These are phyloP conservation scores for Drosophila auraria DNA, from an alignment of 1,140 invertebrate genomes.

Conservation along the genomic window DNA sequence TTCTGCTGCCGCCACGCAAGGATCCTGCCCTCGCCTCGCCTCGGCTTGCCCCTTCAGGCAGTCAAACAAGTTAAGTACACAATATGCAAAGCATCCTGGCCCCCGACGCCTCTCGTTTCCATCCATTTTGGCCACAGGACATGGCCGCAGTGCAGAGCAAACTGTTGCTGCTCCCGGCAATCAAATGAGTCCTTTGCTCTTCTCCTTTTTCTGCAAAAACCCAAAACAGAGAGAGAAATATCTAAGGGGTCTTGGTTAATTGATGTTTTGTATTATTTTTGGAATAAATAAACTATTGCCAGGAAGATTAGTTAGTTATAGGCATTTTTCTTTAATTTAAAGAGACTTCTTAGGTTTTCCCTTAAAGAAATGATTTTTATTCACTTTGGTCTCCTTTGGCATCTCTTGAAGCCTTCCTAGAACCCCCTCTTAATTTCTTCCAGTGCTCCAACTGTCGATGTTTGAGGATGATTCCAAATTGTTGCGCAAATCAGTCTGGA, in stretches of 20 bases:
- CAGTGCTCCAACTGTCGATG: slow-evolving; percentile 32
- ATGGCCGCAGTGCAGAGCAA: slow-evolving; percentile 61
- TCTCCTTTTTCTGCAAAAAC: background rate
- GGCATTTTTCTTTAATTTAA: too few relatives aligned
- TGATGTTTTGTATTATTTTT: background rate
- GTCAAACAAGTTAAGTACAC: slow-evolving; percentile 64
- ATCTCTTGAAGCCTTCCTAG: too few relatives aligned
- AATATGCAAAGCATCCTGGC: slow-evolving; percentile 56
- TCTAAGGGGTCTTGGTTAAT: background rate
- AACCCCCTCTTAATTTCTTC: background rate
- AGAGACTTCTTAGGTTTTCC: background rate
- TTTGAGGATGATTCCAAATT: slow-evolving; percentile 35
- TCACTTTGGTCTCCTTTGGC: too few relatives aligned
- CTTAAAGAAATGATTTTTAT: too few relatives aligned
- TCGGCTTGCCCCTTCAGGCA: slow-evolving; percentile 12
- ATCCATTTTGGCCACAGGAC: slow-evolving; percentile 52
- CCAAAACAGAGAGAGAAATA: slow-evolving; percentile 14
- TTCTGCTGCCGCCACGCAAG: background rate
- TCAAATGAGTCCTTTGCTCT: slow-evolving; percentile 39
- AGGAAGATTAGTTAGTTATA: too few relatives aligned
- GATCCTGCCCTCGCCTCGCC: too few relatives aligned
- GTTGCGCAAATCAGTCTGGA: slow-evolving; percentile 37
- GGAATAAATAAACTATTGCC: too few relatives aligned
- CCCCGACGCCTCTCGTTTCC: slow-evolving; percentile 13
- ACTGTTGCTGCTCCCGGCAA: slow-evolving; percentile 60